A percentile compares a stretch with the other conserved stretches of the same genome.
phyloP scores from a whole-genome alignment of 2,797 vertebrate genomes.

The Rhabdomys pumilio region DNA sequence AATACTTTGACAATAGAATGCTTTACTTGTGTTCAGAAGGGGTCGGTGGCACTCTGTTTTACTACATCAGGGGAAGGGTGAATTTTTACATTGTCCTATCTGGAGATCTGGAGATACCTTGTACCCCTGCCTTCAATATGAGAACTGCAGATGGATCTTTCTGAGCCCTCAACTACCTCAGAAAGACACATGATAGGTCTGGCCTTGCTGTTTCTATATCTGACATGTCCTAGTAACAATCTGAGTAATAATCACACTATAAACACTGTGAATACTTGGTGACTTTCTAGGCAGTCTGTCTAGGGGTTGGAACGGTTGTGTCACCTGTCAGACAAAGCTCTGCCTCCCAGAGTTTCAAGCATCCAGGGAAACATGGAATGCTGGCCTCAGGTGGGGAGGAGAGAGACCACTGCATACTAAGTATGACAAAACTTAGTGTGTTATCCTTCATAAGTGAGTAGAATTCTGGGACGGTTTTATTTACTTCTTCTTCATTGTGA shows the following conservation, averaged over 20 bases:
- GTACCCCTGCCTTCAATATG: background rate
- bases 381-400: background rate
- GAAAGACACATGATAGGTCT: background rate
- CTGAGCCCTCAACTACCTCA: background rate
- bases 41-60: background rate
- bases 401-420: background rate
- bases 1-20: background rate
- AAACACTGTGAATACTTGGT: background rate
- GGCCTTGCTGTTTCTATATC: background rate
- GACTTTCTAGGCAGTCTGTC: background rate
- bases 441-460: background rate
- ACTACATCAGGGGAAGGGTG: background rate
- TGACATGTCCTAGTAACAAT: background rate
- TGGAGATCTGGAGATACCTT: background rate
- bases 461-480: background rate
- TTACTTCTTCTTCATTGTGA: constrained; percentile 37
- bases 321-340: background rate
- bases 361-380: background rate
- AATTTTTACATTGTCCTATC: background rate
- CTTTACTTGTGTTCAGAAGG: background rate
- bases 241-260: background rate
- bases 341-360: background rate
- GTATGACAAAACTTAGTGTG: background rate
- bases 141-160: background rate
- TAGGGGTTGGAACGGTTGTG: background rate